phyloP scores from a whole-genome alignment of 2,888 invertebrate species.

The Teinopalpus imperialis region DNA sequence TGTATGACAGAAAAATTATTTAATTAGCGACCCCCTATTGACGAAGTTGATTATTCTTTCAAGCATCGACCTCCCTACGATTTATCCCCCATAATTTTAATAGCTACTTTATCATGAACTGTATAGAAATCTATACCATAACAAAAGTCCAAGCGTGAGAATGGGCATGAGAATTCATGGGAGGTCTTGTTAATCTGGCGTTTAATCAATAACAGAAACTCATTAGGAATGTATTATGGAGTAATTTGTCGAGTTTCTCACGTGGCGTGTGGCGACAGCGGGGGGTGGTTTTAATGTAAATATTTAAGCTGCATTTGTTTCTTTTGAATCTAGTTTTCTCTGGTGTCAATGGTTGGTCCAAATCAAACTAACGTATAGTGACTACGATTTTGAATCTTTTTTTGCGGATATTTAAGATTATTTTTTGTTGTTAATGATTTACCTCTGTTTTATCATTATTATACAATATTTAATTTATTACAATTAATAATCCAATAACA shows the following conservation, averaged over 20 bases:
- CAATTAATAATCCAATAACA: too few relatives aligned
- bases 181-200: constrained; percentile 29
- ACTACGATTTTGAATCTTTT: too few relatives aligned
- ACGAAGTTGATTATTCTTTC: constrained; percentile 42
- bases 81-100: constrained; percentile 21
- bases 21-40: constrained; percentile 61
- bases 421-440: too few relatives aligned
- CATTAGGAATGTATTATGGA: constrained; percentile 40
- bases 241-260: constrained; percentile 62
- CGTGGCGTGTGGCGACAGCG: constrained; percentile 44
- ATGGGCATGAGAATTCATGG: constrained; percentile 9
- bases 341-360: background rate
- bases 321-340: constrained; percentile 17
- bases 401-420: too few relatives aligned
- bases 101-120: constrained; percentile 8
- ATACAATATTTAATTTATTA: too few relatives aligned
- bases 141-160: constrained; percentile 1
- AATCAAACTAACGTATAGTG: too few relatives aligned
- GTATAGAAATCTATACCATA: background rate
- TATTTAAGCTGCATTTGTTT: constrained; percentile 6
- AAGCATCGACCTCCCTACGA: constrained; percentile 21
- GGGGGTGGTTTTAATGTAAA: constrained; percentile 39
- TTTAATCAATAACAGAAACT: constrained; percentile 32
- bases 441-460: too few relatives aligned
- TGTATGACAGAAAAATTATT: constrained; percentile 48